Conservation (phyloP, 2,888 invertebrate genomes). For the Alloscopus bannaensis region DNA sequence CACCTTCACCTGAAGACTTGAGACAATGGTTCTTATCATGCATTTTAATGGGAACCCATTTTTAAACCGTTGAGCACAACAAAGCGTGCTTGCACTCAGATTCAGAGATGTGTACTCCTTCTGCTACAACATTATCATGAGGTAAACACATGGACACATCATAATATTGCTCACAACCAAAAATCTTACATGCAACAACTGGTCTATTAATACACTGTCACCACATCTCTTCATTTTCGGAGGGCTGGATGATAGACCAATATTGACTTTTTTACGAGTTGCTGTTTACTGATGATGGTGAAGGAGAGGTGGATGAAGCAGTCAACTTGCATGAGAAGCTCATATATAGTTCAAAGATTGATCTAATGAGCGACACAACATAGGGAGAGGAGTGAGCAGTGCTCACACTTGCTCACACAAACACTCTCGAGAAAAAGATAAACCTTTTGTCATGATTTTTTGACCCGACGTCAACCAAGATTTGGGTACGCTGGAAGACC, state of each 20-base stretch:
- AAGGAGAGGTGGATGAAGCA: not conserved
- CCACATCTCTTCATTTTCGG: conserved; percentile 27
- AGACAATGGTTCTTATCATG: not conserved
- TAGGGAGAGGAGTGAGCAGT: no score
- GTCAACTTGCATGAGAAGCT: no score
- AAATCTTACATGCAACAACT: no score
- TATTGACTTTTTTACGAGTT: conserved; percentile 44
- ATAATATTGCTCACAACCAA: not conserved
- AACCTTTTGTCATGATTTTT: conserved; percentile 47
- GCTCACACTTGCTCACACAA: no score
- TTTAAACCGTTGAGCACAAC: conserved; percentile 2
- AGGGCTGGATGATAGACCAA: conserved; percentile 38
- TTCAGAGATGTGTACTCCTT: conserved; percentile 42
- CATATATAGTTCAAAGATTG: no score
- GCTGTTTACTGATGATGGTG: not conserved
- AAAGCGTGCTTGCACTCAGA: conserved; percentile 25
- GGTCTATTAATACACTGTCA: no score
- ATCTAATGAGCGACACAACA: no score
- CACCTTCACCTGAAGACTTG: conserved; percentile 40
- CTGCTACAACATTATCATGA: conserved; percentile 31
- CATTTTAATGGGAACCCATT: not conserved
- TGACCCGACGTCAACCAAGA: conserved; percentile 45
- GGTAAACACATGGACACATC: conserved; percentile 36
- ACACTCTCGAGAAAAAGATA: no score
- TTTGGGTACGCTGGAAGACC: conserved; percentile 50